phyloP scores from a whole-genome alignment of 2,113 vertebrate genomes.

The Callaeas wilsoni region DNA sequence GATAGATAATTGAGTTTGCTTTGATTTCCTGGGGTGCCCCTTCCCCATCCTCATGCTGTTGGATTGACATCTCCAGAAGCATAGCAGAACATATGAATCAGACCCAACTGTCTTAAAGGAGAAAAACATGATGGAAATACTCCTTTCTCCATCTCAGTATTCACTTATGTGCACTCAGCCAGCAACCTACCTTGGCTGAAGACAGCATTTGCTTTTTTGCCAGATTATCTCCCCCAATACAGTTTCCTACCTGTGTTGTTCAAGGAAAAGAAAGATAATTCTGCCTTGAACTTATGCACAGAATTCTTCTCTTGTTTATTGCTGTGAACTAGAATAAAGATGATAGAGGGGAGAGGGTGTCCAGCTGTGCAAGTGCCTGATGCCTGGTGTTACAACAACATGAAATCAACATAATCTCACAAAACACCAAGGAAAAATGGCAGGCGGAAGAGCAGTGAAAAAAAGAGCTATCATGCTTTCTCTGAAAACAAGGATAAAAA shows the following conservation, averaged over 20 bases:
- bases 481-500: neutral
- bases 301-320: neutral
- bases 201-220: neutral
- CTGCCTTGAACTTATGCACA: neutral
- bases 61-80: constrained; percentile 56
- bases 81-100: constrained; percentile 34
- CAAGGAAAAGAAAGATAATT: neutral
- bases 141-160: neutral
- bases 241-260: neutral
- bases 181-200: neutral
- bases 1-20: constrained; percentile 72
- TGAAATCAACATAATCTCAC: neutral
- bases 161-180: neutral
- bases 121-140: neutral
- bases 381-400: neutral
- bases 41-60: constrained; percentile 33
- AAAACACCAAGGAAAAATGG: neutral
- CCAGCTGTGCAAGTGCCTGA: neutral
- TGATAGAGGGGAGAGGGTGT: neutral
- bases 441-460: neutral
- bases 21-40: constrained; percentile 69
- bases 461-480: neutral
- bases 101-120: constrained; percentile 23
- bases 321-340: neutral
- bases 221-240: neutral